Base-by-base conservation (phyloP, 2,797 vertebrate species). In the Brachyalestes nurse region DNA sequence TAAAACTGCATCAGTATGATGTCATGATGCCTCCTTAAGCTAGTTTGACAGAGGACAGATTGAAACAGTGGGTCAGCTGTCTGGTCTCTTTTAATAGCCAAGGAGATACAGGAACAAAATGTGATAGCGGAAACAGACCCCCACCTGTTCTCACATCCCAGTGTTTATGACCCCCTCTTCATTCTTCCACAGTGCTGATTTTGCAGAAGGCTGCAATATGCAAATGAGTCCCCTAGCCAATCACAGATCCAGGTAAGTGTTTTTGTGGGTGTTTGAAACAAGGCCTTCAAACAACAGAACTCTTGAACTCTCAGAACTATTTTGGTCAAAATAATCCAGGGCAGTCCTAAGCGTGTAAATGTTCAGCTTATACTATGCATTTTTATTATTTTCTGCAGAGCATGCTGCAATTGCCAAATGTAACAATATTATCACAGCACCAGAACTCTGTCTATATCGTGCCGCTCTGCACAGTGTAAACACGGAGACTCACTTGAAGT, bases 71-170 rank as follows among this genome's bases (percentile, higher is more conserved):
- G 47, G 9, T 34, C 60, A 70, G 73, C 73, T 71, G 51, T 42
- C 38, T 23, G 0, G 19, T 17, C 42, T 42, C 49, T 57, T 75
- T 61, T 72, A 77, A 67, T 76, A 72, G 67, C 21, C 12, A 28
- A 51, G 2, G 23, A 69, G n/a, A 65, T 47, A 19, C 40, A 75
- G 40, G 51, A 73, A 64, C 72, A 79, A 75, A 60, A 70, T 70
- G 79, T 81, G 45, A 72, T 49, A 66, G 38, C 51, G 55, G 61
- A 82, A 82, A 76, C 69, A 65, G 53, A 79, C 17, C 72, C 57
- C 66, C 55, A 79, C 79, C 77, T 83, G 82, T 74, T 77, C 77
- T 55, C 74, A 80, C 80, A 58, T 72, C 72, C 75, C 47, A 21
- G 25, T 23, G 25, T 21, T 34, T 67, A 51, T 38, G 25, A 58